Conservation (phyloP, 2,797 vertebrate species). For the Phalanger gymnotis region DNA sequence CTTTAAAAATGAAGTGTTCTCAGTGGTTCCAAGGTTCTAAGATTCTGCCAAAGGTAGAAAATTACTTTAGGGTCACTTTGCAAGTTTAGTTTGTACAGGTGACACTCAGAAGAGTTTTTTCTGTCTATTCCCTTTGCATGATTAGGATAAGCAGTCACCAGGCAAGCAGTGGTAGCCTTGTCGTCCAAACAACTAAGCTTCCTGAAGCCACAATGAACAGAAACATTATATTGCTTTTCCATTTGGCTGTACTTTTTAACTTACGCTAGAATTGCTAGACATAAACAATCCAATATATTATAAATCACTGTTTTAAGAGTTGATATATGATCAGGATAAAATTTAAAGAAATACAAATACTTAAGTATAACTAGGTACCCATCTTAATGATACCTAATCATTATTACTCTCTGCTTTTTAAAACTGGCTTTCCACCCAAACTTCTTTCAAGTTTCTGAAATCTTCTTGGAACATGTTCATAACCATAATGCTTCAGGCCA, state of each 20-base stretch:
- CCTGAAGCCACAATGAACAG: neutral
- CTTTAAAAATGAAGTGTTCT: neutral
- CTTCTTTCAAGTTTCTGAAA: slow-evolving; percentile 7
- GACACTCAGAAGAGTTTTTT: neutral
- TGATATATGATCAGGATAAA: neutral
- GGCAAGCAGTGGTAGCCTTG: neutral
- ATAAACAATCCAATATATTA: neutral
- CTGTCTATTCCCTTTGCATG: neutral
- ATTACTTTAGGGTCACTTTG: rapidly evolving
- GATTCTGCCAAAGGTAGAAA: neutral
- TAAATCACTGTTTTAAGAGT: neutral
- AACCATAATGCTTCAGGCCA: neutral
- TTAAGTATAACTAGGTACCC: neutral
- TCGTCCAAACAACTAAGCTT: neutral
- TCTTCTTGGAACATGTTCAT: neutral
- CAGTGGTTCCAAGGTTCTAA: neutral
- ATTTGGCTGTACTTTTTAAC: neutral
- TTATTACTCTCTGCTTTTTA: neutral
- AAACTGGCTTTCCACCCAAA: neutral
- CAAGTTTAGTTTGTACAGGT: neutral
- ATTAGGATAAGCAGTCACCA: neutral
- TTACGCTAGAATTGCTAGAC: neutral
- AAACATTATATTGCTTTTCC: neutral
- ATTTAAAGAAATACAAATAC: neutral
- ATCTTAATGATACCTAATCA: neutral